Base-by-base conservation (phyloP, 2,888 invertebrate species). In the Saturnia japonica region DNA sequence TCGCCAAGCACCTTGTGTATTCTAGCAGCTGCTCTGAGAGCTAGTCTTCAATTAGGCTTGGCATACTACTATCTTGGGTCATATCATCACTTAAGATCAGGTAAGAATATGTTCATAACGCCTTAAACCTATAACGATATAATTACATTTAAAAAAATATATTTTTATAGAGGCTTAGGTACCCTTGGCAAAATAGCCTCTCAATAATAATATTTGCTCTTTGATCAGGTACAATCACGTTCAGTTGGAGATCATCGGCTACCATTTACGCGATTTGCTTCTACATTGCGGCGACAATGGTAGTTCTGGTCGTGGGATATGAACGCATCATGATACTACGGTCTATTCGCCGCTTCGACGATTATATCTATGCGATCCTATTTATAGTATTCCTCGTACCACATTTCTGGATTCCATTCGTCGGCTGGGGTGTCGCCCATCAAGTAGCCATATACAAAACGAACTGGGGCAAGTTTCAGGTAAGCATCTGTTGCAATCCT, bases 371-470 rank as follows among this genome's bases (percentile, higher is more conserved):
- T 80, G 95, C 96, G 0, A 95, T 96, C 70, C 89, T 96, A 25
- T 96, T 96, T 80, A 93, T 96, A 0, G 93, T 96, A 16, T 96
- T 95, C 80, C 90, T 96, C 67, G 93, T 96, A 14, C 96, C 96
- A 0, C 96, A 96, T 81, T 96, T 96, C 85, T 96, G 95, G 95
- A 95, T 96, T 66, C 96, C 96, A 0, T 96, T 95, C 78, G 95
- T 96, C 19, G 96, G 96, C 0, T 96, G 96, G 96, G 96, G 96
- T 0, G 96, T 96, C 40, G 96, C 96, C 0, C 92, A 93, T 64
- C 95, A 96, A 85, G 96, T 96, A 8, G 96, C 96, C 71, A 95
- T 95, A 75, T 96, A 96, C 83, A 96, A 96, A 87, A 96, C 96
- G 67, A 95, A 94, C 74, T 96, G 96, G 96, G 95, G 95, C 28